These are phyloP conservation scores for Clarias fuscus DNA, from an alignment of 2,797 vertebrate genomes.

Conservation along the genomic window DNA sequence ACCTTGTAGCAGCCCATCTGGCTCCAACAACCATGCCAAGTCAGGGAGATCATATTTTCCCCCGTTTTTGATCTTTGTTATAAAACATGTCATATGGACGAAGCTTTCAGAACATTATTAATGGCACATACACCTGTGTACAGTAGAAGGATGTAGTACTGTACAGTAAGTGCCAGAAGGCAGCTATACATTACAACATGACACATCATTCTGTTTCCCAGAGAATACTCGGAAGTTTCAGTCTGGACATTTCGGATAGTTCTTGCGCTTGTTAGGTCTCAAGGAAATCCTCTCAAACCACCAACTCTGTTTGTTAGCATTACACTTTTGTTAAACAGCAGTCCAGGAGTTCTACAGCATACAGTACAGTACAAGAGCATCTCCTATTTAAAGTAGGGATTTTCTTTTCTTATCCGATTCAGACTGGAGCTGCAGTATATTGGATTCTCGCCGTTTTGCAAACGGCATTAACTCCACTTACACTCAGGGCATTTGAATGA, in stretches of 20 bases:
- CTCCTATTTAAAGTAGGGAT: neutral
- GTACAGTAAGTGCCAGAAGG: neutral
- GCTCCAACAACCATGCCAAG: neutral
- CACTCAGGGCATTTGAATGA: neutral
- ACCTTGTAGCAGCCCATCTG: neutral
- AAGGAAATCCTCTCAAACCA: neutral
- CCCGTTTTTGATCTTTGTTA: neutral
- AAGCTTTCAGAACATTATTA: neutral
- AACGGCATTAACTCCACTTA: neutral
- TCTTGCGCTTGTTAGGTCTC: neutral
- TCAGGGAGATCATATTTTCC: neutral
- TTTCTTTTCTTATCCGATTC: neutral
- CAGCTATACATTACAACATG: neutral
- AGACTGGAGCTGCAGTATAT: neutral
- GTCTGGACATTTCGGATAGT: neutral
- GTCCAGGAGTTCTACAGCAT: too few relatives aligned
- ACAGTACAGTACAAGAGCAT: neutral
- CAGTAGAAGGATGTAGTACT: neutral
- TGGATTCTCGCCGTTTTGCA: neutral
- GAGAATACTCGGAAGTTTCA: neutral
- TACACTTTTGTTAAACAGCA: neutral
- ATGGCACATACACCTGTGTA: neutral
- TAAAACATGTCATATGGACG: neutral
- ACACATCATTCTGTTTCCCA: neutral
- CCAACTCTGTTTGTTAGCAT: neutral